Evolutionary conservation across 2,888 invertebrate genomes (phyloP).

Genomic region (Macaria liturata): DNA sequence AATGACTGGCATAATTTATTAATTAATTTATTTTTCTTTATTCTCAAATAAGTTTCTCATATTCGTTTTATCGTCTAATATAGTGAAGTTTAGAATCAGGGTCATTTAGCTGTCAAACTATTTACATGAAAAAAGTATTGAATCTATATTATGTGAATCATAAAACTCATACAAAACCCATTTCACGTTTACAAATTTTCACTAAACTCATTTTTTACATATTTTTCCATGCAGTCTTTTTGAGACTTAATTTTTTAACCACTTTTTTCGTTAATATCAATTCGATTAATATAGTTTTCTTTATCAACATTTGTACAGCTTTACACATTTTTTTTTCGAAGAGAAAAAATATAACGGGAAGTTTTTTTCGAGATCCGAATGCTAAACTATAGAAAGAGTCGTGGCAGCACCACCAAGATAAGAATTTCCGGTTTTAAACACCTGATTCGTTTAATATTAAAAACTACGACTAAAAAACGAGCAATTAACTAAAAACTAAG

Average conservation of each 20-base stretch:
- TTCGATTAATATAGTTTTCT: constrained; percentile 18
- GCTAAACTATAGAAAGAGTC: constrained; percentile 6
- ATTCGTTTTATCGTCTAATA: too few relatives aligned
- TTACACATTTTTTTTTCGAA: constrained; percentile 14
- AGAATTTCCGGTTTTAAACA: constrained; percentile 12
- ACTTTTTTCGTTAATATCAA: constrained; percentile 25
- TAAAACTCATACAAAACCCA: constrained; percentile 5
- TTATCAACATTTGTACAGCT: constrained; percentile 29
- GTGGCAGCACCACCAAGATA: constrained; percentile 1
- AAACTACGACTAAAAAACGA: constrained; percentile 29
- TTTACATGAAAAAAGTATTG: constrained; percentile 25
- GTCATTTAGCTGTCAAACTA: constrained; percentile 29
- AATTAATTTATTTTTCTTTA: too few relatives aligned
- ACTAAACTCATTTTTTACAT: constrained; percentile 22
- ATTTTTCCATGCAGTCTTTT: constrained; percentile 26
- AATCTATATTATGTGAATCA: constrained; percentile 1
- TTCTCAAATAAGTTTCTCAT: too few relatives aligned
- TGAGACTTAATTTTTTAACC: constrained; percentile 23
- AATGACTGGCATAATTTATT: too few relatives aligned
- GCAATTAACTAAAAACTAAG: constrained; percentile 26
- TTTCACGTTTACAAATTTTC: constrained; percentile 8
- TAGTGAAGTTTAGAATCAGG: background rate
- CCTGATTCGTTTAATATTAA: constrained; percentile 16
- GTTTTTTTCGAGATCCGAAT: constrained; percentile 25
- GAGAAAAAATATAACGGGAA: constrained; percentile 12